Evolutionary conservation across 1,140 invertebrate genomes (phyloP).

Genomic region (Drosophila insularis): DNA sequence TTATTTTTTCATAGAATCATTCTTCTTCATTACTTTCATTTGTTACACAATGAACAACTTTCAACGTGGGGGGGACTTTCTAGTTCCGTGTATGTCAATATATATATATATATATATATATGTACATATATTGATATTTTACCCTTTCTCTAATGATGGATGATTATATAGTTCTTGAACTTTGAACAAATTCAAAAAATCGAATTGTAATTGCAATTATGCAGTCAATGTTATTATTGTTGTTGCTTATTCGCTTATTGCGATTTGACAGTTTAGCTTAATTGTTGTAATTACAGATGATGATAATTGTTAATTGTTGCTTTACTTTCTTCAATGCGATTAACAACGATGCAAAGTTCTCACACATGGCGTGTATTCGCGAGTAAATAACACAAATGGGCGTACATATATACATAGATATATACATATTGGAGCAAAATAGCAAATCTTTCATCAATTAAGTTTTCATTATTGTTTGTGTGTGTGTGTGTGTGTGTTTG

Average conservation of each 20-base stretch:
- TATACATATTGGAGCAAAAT: neutral
- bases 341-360: constrained; percentile 1
- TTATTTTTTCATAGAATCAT: too few relatives aligned
- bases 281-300: constrained; percentile 60
- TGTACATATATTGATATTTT: neutral
- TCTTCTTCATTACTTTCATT: neutral
- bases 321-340: constrained; percentile 44
- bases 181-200: constrained; percentile 30
- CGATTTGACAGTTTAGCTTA: constrained; percentile 35
- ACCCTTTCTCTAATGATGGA: constrained; percentile 6
- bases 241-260: constrained; percentile 18
- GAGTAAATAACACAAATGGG: neutral
- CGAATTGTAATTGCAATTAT: constrained; percentile 29
- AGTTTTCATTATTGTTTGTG: constrained; percentile 40
- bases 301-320: constrained; percentile 61
- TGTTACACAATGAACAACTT: neutral
- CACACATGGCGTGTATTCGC: too few relatives aligned
- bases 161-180: constrained; percentile 33
- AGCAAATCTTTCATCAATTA: constrained; percentile 50
- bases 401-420: neutral
- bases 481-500: neutral
- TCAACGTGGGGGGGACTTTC: neutral
- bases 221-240: neutral
- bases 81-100: neutral
- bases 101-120: neutral